These are phyloP conservation scores for Dynastes maya DNA, from an alignment of 2,888 invertebrate species.

Conservation along the genomic window DNA sequence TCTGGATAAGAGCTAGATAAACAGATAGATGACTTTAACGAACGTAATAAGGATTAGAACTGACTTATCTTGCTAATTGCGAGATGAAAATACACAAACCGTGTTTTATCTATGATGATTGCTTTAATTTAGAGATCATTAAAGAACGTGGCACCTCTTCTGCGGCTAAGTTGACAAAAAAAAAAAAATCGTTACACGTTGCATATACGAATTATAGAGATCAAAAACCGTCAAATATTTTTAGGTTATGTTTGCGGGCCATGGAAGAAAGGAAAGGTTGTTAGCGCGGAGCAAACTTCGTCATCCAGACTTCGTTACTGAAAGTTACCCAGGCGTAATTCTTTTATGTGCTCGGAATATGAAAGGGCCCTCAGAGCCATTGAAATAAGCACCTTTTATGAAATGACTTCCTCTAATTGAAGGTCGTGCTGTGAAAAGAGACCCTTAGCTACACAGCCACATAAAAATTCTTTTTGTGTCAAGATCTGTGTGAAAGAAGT, in stretches of 20 bases:
- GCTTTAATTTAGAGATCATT: background rate
- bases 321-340: constrained; percentile 52
- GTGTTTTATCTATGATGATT: background rate
- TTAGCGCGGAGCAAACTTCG: constrained; percentile 24
- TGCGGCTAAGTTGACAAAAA: no score
- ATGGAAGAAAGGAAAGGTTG: background rate
- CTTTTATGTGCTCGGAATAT: constrained; percentile 48
- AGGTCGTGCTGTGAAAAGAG: constrained; percentile 45
- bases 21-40: constrained; percentile 7
- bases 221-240: constrained; percentile 10
- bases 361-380: constrained; percentile 45
- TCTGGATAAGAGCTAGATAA: constrained; percentile 16
- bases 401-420: constrained; percentile 49
- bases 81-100: no score
- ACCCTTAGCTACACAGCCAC: constrained; percentile 27
- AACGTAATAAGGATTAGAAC: no score
- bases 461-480: constrained; percentile 37
- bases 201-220: background rate
- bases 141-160: no score
- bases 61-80: no score
- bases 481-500: constrained; percentile 40
- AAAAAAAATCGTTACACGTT: no score
- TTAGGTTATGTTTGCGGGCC: background rate
- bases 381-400: constrained; percentile 46
- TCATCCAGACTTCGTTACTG: constrained; percentile 49